phyloP scores from a whole-genome alignment of 2,888 invertebrate genomes.

The Eupsilia transversa region DNA sequence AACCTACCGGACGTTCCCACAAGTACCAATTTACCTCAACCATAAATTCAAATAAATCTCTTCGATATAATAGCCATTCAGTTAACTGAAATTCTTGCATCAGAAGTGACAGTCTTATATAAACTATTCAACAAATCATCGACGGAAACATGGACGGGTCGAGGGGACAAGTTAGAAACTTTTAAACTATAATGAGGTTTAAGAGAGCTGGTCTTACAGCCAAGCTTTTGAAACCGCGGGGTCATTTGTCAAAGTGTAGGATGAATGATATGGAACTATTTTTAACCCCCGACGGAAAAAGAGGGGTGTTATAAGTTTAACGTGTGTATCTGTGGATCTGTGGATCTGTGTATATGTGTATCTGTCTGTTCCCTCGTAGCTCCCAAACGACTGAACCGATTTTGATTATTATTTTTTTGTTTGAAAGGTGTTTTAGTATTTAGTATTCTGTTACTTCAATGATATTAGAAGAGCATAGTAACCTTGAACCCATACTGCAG shows the following conservation, averaged over 20 bases:
- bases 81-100: conserved; percentile 42
- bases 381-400: no score
- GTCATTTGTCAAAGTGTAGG: neutral
- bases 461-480: no score
- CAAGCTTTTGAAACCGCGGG: conserved; percentile 17
- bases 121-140: conserved; percentile 61
- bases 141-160: conserved; percentile 36
- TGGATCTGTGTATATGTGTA: no score
- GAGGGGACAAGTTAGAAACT: conserved; percentile 57
- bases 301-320: no score
- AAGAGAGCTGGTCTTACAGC: conserved; percentile 22
- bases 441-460: no score
- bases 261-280: neutral
- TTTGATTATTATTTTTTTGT: no score
- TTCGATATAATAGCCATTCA: conserved; percentile 33
- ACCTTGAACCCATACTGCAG: no score
- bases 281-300: no score
- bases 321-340: no score
- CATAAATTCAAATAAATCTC: conserved; percentile 33
- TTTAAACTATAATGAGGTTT: conserved; percentile 14
- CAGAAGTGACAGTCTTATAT: conserved; percentile 51
- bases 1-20: neutral
- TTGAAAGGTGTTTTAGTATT: no score
- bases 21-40: conserved; percentile 4
- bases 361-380: no score